Evolutionary conservation across 2,113 vertebrate genomes (phyloP).

Genomic region (Urocynchramus pylzowi): DNA sequence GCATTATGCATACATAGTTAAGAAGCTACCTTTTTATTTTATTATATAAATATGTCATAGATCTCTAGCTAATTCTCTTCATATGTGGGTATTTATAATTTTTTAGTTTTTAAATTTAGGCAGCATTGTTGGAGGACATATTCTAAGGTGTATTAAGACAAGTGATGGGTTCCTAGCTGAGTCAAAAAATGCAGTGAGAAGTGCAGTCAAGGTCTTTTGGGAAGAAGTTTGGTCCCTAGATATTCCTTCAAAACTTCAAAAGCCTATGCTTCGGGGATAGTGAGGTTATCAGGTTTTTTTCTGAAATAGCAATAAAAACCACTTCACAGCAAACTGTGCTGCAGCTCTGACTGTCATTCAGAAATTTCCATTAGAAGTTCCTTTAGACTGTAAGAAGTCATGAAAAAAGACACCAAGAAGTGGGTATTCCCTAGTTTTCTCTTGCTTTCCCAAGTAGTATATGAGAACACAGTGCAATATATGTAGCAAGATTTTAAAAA

Average conservation of each 20-base stretch:
- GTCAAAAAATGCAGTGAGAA: not conserved
- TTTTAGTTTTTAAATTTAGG: not conserved
- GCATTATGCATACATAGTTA: not conserved
- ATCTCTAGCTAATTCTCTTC: not conserved
- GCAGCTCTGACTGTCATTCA: not conserved
- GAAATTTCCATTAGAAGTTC: not conserved
- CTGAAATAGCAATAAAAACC: not conserved
- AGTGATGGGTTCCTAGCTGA: not conserved
- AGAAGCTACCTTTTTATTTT: not conserved
- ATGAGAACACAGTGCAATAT: not conserved
- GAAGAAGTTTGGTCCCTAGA: not conserved
- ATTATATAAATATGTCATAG: not conserved
- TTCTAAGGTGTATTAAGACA: not conserved
- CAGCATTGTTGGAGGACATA: not conserved
- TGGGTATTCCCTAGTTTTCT: not conserved
- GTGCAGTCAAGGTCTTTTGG: not conserved
- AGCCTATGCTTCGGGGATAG: not conserved
- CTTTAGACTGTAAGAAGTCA: not conserved
- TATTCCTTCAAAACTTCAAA: not conserved
- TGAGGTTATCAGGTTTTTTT: not conserved
- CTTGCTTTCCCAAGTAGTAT: not conserved
- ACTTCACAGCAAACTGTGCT: not conserved
- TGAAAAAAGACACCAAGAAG: not conserved
- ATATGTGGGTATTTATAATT: not conserved
- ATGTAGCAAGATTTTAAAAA: not conserved